Percentiles rank a stretch among this genome's conserved stretches.
Conservation (phyloP, 2,888 invertebrate species). For the Eupithecia vulgata region DNA sequence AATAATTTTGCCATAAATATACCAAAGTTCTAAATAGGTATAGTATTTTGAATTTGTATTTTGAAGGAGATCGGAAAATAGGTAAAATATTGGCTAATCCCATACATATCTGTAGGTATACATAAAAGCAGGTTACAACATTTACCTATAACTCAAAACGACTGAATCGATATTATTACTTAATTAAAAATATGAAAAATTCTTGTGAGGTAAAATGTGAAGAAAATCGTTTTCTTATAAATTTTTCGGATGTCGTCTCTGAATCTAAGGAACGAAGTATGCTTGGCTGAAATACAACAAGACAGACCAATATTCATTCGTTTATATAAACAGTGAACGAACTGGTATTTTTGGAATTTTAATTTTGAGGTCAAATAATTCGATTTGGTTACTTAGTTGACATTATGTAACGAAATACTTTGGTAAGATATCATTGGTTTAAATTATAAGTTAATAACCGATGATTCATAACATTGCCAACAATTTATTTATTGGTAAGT, state of each 20-base stretch:
- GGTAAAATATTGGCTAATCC: not conserved
- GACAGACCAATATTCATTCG: not conserved
- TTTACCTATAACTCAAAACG: too few species aligned
- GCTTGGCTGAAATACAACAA: not conserved
- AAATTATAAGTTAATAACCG: conserved; percentile 21
- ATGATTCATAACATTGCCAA: conserved; percentile 13
- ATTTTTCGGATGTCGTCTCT: too few species aligned
- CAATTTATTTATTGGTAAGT: conserved; percentile 29
- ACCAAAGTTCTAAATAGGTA: not conserved
- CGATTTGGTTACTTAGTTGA: conserved; percentile 16
- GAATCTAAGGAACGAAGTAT: too few species aligned
- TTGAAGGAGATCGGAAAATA: not conserved
- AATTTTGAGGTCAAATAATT: conserved; percentile 38
- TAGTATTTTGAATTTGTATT: too few species aligned
- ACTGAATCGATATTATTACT: too few species aligned
- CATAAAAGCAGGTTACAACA: too few species aligned
- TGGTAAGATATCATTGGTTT: conserved; percentile 21
- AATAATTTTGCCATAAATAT: not conserved
- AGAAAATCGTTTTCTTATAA: too few species aligned
- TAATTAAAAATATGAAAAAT: too few species aligned
- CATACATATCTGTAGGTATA: too few species aligned
- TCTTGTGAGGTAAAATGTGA: too few species aligned
- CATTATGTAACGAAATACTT: conserved; percentile 14
- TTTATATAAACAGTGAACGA: not conserved
- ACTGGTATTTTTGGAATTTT: conserved; percentile 33